phyloP scores from a whole-genome alignment of 2,888 invertebrate genomes.

The Malthinus flaveolus region DNA sequence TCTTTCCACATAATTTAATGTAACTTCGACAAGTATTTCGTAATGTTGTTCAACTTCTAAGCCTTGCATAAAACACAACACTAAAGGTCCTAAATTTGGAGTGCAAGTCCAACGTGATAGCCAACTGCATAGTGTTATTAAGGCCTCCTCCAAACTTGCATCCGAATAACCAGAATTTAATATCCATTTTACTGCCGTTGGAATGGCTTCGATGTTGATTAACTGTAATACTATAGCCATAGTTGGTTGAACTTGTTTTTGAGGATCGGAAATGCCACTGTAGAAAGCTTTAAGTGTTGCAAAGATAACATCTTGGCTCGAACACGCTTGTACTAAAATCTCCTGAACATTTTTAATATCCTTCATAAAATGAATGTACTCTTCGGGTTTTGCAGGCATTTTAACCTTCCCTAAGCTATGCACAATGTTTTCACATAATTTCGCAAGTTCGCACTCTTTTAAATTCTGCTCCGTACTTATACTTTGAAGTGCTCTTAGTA shows the following conservation, averaged over 20 bases:
- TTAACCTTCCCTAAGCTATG: slow-evolving; percentile 56
- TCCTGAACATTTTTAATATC: slow-evolving; percentile 48
- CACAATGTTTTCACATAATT: slow-evolving; percentile 59
- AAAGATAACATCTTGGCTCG: slow-evolving; percentile 57
- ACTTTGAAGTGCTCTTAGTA: slow-evolving; percentile 57
- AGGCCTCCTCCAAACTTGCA: slow-evolving; percentile 63
- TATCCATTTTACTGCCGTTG: slow-evolving; percentile 55
- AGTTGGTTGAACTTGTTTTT: slow-evolving; percentile 62
- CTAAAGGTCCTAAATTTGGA: slow-evolving; percentile 67
- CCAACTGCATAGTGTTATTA: slow-evolving; percentile 71
- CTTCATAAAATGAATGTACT: slow-evolving; percentile 47
- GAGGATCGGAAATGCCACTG: slow-evolving; percentile 63
- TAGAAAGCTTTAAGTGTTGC: slow-evolving; percentile 63
- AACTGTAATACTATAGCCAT: slow-evolving; percentile 64
- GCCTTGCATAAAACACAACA: slow-evolving; percentile 67
- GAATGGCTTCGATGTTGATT: slow-evolving; percentile 51
- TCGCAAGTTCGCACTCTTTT: slow-evolving; percentile 53
- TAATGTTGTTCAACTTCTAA: slow-evolving; percentile 57
- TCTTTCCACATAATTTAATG: slow-evolving; percentile 62
- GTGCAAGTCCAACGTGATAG: slow-evolving; percentile 65
- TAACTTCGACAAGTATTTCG: slow-evolving; percentile 60
- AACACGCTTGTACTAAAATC: slow-evolving; percentile 47
- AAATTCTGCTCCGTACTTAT: slow-evolving; percentile 53
- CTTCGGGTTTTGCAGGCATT: slow-evolving; percentile 43
- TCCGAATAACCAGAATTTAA: slow-evolving; percentile 51